phyloP scores from a whole-genome alignment of 2,113 vertebrate species.

The Ceyx margarethae region DNA sequence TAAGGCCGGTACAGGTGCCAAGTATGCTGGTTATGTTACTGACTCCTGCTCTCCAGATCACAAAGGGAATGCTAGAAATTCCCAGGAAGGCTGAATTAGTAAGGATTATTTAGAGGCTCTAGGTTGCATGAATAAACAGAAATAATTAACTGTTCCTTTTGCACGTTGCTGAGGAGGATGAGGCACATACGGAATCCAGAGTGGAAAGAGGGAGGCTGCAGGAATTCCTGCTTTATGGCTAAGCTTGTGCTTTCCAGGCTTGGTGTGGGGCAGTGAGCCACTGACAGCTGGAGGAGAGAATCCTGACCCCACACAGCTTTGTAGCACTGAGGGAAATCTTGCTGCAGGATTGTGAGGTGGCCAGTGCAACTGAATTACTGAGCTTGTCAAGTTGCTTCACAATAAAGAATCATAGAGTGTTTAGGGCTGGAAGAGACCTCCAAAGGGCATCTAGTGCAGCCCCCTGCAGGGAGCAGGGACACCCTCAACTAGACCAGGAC shows the following conservation, averaged over 20 bases:
- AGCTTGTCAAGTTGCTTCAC: background rate
- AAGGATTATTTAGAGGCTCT: background rate
- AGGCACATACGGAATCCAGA: background rate
- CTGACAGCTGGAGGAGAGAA: background rate
- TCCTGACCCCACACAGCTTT: background rate
- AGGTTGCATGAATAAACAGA: background rate
- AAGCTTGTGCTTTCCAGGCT: background rate
- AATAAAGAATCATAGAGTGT: background rate
- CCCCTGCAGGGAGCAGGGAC: too few species aligned
- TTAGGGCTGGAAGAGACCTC: too few species aligned
- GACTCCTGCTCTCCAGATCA: background rate
- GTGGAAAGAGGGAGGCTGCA: background rate
- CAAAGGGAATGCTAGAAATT: background rate
- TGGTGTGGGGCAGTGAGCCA: background rate
- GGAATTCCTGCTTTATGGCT: background rate
- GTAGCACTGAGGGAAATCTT: background rate
- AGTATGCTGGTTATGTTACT: background rate
- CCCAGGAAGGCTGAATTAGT: background rate
- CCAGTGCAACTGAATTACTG: background rate
- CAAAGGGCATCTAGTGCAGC: too few species aligned
- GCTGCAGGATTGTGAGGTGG: background rate
- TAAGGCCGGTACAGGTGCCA: background rate
- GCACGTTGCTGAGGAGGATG: background rate
- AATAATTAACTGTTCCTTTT: background rate
- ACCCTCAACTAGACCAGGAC: too few species aligned